A percentile compares a stretch with the other conserved stretches of the same genome.
phyloP scores from a whole-genome alignment of 2,797 vertebrate species.

The Phrynocephalus forsythii region DNA sequence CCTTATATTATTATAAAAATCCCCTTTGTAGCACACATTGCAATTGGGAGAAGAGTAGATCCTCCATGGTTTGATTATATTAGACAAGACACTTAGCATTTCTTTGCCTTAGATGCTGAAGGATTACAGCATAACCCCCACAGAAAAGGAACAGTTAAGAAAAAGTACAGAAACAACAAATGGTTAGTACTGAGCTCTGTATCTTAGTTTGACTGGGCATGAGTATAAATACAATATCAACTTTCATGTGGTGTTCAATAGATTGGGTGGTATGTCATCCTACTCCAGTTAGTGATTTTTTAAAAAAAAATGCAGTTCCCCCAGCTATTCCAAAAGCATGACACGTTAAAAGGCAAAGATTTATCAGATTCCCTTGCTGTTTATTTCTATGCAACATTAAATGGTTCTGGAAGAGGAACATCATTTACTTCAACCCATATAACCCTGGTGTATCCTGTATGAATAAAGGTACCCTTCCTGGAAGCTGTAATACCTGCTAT shows the following conservation, averaged over 20 bases:
- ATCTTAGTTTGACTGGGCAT: constrained; percentile 22
- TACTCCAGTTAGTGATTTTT: constrained; percentile 40
- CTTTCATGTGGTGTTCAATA: constrained; percentile 52
- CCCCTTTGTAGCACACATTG: constrained; percentile 26
- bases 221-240: constrained; percentile 52
- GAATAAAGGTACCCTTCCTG: too few species aligned
- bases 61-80: constrained; percentile 5
- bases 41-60: constrained; percentile 15
- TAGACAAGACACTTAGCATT: constrained; percentile 6
- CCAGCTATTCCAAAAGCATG: not conserved
- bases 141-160: constrained; percentile 35
- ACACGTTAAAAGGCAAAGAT: not conserved
- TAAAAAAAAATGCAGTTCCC: constrained; percentile 28
- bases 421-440: too few species aligned
- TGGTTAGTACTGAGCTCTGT: not conserved
- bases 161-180: not conserved
- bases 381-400: not conserved
- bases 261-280: constrained; percentile 44
- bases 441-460: too few species aligned
- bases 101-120: constrained; percentile 9
- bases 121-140: constrained; percentile 1
- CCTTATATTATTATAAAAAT: constrained; percentile 56
- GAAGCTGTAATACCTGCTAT: too few species aligned
- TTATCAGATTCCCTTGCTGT: too few species aligned
- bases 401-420: not conserved